phyloP scores from a whole-genome alignment of 2,113 vertebrate species.

The Nannobrachium achirus region DNA sequence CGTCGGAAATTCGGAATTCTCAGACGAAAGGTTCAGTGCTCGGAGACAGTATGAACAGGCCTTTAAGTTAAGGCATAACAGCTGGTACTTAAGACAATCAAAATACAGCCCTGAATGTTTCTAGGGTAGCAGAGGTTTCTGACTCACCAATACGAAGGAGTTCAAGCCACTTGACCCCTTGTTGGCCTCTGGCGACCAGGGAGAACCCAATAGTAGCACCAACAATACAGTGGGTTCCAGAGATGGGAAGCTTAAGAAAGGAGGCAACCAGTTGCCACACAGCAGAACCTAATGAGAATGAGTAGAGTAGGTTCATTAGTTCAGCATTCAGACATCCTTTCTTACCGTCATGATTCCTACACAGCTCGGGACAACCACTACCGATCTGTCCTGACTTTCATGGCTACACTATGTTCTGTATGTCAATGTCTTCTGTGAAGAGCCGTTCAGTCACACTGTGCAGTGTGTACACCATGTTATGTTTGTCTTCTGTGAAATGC shows the following conservation, averaged over 20 bases:
- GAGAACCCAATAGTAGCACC: conserved; percentile 98
- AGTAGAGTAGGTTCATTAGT: background rate
- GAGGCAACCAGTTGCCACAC: conserved; percentile 96
- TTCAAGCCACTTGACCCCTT: conserved; percentile 89
- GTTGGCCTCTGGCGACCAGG: conserved; percentile 86
- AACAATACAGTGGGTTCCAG: conserved; percentile 98
- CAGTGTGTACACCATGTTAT: too few relatives aligned
- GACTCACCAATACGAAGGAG: conserved; percentile 92
- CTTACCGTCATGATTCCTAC: background rate
- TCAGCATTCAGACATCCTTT: background rate
- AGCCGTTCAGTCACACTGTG: too few relatives aligned
- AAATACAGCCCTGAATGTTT: background rate
- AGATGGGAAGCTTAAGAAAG: conserved; percentile 96
- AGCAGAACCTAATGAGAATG: conserved; percentile 86
- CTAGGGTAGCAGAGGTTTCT: background rate
- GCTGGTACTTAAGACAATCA: too few relatives aligned
- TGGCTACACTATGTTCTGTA: too few relatives aligned
- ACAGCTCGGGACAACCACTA: too few relatives aligned
- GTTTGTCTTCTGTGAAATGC: too few relatives aligned
- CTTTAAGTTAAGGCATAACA: too few relatives aligned
- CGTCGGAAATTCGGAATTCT: too few relatives aligned
- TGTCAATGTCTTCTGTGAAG: too few relatives aligned
- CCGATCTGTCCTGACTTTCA: too few relatives aligned
- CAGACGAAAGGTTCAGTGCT: too few relatives aligned
- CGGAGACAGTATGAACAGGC: too few relatives aligned